Base-by-base conservation (phyloP, 2,888 invertebrate species). In the Oeneis ivallda region DNA sequence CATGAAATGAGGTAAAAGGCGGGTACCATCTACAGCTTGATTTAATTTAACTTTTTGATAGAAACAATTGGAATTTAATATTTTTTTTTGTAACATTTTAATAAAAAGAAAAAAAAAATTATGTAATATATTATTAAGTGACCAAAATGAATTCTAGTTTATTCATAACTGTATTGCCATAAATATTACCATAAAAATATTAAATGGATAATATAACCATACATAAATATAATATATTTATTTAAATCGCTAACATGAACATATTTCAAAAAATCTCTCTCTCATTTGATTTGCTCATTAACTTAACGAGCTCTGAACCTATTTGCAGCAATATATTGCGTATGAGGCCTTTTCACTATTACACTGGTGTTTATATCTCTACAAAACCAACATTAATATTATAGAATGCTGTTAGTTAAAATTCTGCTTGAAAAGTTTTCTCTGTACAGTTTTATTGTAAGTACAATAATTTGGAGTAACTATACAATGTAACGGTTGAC, bases 211-310 rank as follows among this genome's bases (percentile, higher is more conserved):
- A 4, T 4, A n/a, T 6, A 41, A 4, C 43, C 1, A 43, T 7
- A 13, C 5, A 7, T 43, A 43, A 41, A 43, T 43, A 13, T 43
- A 43, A n/a, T 26, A 26, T 5, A 43, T n/a, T 45, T n/a, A 15
- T 15, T 45, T n/a, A 56, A 45, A 50, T 15, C 39, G 47, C 11
- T 39, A 56, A 49, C 32, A 34, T 11, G 15, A 34, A 39, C 26
- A 52, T 56, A 59, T 60, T 67, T 52, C 47, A 58, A 63, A 54
- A n/a, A 52, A 56, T 53, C 39, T 52, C 34, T 53, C 39, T 52
- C 34, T 43, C 50, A 17, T 64, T 64, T 62, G 62, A 60, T 39
- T 61, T 58, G 53, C 57, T 64, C 58, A 64, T 61, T 19, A 61
- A 67, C 41, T 58, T 64, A 52, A 61, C 11, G 61, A 61, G 61